These are phyloP conservation scores for Anseranas semipalmata DNA, from an alignment of 2,113 vertebrate species.

Conservation along the genomic window DNA sequence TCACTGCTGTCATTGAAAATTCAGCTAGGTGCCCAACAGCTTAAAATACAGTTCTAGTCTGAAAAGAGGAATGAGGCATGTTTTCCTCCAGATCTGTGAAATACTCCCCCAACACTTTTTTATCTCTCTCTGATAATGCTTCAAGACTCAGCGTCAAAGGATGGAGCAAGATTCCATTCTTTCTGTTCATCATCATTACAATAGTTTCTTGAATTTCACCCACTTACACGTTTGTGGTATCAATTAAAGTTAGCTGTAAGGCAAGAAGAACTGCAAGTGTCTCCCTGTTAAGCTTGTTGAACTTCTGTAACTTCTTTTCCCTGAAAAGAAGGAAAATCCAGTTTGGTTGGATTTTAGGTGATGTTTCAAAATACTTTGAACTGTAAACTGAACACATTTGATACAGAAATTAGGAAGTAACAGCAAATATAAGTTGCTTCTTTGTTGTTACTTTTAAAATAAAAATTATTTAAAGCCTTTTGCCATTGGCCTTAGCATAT, in stretches of 20 bases:
- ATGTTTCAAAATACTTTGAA: neutral
- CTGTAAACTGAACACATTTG: neutral
- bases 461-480: neutral
- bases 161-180: neutral
- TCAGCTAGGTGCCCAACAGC: neutral
- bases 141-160: neutral
- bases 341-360: neutral
- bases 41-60: neutral
- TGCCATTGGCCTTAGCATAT: rapidly evolving
- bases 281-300: neutral
- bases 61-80: neutral
- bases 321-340: neutral
- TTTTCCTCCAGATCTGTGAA: neutral
- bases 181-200: neutral
- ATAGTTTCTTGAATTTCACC: neutral
- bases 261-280: neutral
- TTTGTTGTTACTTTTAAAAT: neutral
- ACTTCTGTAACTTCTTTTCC: neutral
- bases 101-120: neutral
- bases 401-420: neutral
- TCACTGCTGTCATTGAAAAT: neutral
- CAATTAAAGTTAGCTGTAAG: neutral
- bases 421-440: neutral
- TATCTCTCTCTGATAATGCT: neutral
- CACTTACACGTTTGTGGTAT: neutral